phyloP scores from a whole-genome alignment of 2,797 vertebrate genomes.

The Sebastes reedi region DNA sequence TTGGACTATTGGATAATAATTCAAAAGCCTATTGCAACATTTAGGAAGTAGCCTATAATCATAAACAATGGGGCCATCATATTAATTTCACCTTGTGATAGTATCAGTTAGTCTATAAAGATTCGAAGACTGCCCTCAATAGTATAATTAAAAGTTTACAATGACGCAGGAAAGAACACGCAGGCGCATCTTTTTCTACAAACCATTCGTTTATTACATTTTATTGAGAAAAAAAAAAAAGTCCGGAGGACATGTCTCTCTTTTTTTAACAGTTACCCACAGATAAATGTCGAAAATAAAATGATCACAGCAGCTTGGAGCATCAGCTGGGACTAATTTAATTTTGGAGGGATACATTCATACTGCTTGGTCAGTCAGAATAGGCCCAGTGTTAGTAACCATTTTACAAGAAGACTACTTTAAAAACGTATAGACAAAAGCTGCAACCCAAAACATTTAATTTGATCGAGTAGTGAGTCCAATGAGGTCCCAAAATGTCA shows the following conservation, averaged over 20 bases:
- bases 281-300: slow-evolving; percentile 56
- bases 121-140: slow-evolving; percentile 64
- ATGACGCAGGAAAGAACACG: slow-evolving; percentile 69
- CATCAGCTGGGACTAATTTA: slow-evolving; percentile 65
- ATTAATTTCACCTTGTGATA: slow-evolving; percentile 77
- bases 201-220: slow-evolving; percentile 70
- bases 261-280: slow-evolving; percentile 36
- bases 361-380: slow-evolving; percentile 18
- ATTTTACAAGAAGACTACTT: slow-evolving; percentile 31
- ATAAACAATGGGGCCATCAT: slow-evolving; percentile 75
- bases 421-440: slow-evolving; percentile 26
- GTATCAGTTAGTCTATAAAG: slow-evolving; percentile 78
- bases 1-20: slow-evolving; percentile 58
- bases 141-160: slow-evolving; percentile 81
- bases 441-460: slow-evolving; percentile 16
- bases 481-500: slow-evolving; percentile 2
- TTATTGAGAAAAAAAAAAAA: slow-evolving; percentile 32
- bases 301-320: slow-evolving; percentile 37
- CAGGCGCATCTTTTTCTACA: slow-evolving; percentile 62
- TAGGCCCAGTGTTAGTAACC: slow-evolving; percentile 18
- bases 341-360: slow-evolving; percentile 47
- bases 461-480: slow-evolving; percentile 11
- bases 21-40: slow-evolving; percentile 61
- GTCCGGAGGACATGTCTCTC: slow-evolving; percentile 23
- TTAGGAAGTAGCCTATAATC: slow-evolving; percentile 69